Evolutionary conservation across 2,113 vertebrate genomes (phyloP).

Genomic region (Hyperopisus bebe): DNA sequence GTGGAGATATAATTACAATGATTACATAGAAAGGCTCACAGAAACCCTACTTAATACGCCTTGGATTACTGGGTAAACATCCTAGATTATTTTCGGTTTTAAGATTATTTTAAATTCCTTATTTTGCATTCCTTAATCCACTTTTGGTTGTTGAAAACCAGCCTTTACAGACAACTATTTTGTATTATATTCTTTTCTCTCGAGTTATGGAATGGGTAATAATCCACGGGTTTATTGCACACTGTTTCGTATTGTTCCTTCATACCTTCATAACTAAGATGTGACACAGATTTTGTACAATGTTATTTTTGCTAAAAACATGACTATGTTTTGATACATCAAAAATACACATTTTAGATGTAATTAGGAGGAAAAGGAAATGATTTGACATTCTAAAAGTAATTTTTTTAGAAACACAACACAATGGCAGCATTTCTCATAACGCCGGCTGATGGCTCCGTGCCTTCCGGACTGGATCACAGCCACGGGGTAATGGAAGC

Average conservation of each 20-base stretch:
- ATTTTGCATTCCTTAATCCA: not conserved
- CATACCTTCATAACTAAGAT: not conserved
- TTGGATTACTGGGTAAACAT: not conserved
- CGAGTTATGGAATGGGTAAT: not conserved
- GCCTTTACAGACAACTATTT: not conserved
- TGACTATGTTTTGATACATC: not conserved
- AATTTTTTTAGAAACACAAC: not conserved
- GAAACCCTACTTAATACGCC: not conserved
- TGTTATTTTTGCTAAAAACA: not conserved
- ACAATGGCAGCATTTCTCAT: not conserved
- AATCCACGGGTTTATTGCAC: not conserved
- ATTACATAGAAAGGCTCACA: not conserved
- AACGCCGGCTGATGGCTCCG: not conserved
- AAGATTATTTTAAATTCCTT: not conserved
- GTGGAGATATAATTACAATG: not conserved
- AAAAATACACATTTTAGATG: not conserved
- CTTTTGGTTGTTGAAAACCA: not conserved
- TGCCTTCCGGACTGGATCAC: slow-evolving; percentile 34
- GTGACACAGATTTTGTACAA: not conserved
- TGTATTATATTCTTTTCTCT: not conserved
- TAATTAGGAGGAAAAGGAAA: not conserved
- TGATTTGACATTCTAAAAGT: not conserved
- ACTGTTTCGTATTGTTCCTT: not conserved
- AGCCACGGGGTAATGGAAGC: slow-evolving; percentile 50
- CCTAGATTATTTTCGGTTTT: not conserved